Conservation (phyloP, 2,113 vertebrate species). For the Corythornis cristatus region DNA sequence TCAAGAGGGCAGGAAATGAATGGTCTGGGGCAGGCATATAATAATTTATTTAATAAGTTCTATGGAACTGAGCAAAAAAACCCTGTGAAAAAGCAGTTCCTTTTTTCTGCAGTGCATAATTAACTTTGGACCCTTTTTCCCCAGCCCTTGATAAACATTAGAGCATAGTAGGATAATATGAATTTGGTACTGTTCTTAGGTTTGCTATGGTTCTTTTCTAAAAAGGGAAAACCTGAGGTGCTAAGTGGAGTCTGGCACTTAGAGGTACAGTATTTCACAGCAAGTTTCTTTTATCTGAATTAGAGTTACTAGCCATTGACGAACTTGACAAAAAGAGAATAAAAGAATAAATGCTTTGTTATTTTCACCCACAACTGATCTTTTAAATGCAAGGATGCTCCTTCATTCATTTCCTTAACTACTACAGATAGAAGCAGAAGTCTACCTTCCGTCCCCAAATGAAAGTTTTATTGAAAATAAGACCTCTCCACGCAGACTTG, state of each 20-base stretch:
- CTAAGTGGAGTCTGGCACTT: background rate
- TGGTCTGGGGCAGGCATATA: background rate
- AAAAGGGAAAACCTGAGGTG: background rate
- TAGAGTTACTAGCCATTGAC: background rate
- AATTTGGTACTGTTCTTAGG: background rate
- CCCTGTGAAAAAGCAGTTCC: background rate
- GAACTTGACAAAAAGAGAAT: background rate
- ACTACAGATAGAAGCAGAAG: background rate
- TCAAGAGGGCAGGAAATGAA: background rate
- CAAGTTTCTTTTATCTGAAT: background rate
- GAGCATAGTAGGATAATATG: background rate
- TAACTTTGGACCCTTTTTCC: background rate
- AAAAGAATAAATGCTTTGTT: background rate
- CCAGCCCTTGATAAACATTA: background rate
- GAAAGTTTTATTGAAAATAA: background rate
- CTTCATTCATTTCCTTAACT: background rate
- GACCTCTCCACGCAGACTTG: background rate
- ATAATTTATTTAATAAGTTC: background rate
- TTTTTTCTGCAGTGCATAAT: conserved; percentile 7
- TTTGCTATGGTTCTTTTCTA: conserved; percentile 10
- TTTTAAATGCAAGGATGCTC: background rate
- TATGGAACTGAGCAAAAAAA: background rate
- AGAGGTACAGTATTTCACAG: background rate
- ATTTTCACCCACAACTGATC: background rate
- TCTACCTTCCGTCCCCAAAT: background rate